Conservation (phyloP, 2,113 vertebrate species). For the Parotia lawesii region DNA sequence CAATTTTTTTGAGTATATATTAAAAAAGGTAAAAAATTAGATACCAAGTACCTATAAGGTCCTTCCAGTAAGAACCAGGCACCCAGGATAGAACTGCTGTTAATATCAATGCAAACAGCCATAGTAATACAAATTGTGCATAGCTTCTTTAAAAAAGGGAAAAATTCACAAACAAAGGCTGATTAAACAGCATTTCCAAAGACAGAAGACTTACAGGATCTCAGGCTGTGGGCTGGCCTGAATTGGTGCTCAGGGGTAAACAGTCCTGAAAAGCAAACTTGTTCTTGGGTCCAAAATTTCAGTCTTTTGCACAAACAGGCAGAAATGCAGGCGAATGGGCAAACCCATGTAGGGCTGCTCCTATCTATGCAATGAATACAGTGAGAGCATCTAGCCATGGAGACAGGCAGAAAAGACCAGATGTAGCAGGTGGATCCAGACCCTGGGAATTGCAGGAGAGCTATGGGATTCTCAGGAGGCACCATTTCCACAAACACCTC, state of each 20-base stretch:
- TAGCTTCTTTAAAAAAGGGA: background rate
- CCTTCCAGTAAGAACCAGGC: background rate
- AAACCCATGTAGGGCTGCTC: background rate
- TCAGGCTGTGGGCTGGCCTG: background rate
- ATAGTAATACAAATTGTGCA: background rate
- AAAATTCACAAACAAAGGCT: background rate
- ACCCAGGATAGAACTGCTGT: background rate
- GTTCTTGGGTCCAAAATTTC: background rate
- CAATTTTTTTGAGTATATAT: background rate
- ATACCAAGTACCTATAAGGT: background rate
- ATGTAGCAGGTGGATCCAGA: background rate
- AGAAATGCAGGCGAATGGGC: rapidly evolving
- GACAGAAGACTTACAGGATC: background rate
- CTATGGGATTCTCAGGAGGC: no score
- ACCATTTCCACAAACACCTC: background rate
- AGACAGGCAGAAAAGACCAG: background rate
- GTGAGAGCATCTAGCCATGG: background rate
- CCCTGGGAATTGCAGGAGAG: background rate
- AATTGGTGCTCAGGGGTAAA: background rate
- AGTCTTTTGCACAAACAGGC: background rate
- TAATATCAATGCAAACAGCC: background rate
- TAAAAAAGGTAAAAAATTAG: background rate
- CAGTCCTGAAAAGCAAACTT: background rate
- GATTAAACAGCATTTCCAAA: background rate
- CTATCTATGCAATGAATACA: no score